A percentile compares a stretch with the other conserved stretches of the same genome.
Conservation (phyloP, 2,888 invertebrate genomes). For the Acanthacorydalis orientalis region DNA sequence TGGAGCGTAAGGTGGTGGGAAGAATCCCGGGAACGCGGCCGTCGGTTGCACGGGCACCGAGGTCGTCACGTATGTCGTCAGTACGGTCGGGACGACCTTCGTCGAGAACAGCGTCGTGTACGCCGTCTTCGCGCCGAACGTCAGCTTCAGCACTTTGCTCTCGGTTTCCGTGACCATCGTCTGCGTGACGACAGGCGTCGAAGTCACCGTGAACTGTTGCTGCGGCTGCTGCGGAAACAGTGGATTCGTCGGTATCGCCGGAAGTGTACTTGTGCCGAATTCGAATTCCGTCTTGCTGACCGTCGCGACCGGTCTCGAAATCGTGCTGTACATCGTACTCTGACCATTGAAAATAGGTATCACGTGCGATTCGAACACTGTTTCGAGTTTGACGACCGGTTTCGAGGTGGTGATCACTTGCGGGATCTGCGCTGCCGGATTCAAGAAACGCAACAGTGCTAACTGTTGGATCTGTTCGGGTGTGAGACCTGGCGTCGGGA, state of each 20-base stretch:
- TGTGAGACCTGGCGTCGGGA: slow-evolving; percentile 34
- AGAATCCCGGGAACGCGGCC: slow-evolving; percentile 57
- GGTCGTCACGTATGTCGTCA: slow-evolving; percentile 72
- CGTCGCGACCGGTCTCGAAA: slow-evolving; percentile 62
- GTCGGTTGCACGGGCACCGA: slow-evolving; percentile 53
- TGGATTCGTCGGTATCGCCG: slow-evolving; percentile 23
- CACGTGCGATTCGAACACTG: slow-evolving; percentile 66
- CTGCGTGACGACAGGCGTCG: slow-evolving; percentile 64
- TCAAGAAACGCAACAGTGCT: slow-evolving; percentile 52
- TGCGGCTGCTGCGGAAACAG: slow-evolving; percentile 36
- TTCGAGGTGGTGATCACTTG: slow-evolving; percentile 64
- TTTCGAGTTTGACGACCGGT: slow-evolving; percentile 58
- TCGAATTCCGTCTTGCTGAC: slow-evolving; percentile 66
- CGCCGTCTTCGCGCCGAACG: slow-evolving; percentile 81
- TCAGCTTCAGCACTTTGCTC: slow-evolving; percentile 67
- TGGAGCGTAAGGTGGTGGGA: slow-evolving; percentile 56
- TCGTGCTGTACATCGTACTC: slow-evolving; percentile 58
- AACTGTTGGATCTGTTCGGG: slow-evolving; percentile 61
- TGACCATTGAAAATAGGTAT: slow-evolving; percentile 62
- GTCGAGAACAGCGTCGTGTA: slow-evolving; percentile 76
- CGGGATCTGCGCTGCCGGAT: slow-evolving; percentile 44
- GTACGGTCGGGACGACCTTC: slow-evolving; percentile 60
- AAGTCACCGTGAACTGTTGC: slow-evolving; percentile 54
- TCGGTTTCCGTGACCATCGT: slow-evolving; percentile 63
- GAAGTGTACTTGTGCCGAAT: slow-evolving; percentile 53